Evolutionary conservation across 2,797 vertebrate genomes (phyloP), one percentile per base, ranked within the genome.

Genomic region (Epinephelus awoara): DNA sequence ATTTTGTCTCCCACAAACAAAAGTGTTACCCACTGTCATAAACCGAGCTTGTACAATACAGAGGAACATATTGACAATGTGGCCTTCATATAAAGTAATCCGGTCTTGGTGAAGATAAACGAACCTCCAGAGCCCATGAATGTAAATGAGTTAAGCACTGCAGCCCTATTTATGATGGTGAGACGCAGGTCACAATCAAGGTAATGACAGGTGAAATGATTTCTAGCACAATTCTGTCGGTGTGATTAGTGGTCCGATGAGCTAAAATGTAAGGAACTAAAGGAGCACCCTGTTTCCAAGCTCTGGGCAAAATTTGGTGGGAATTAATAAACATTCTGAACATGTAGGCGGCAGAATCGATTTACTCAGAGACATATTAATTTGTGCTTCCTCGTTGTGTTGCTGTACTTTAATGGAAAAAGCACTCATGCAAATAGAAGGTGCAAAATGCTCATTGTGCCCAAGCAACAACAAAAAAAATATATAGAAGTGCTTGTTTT

Each of bases 331-430:
- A 87, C 57, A 89, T 90, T 92, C 84, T 54, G 85, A 89, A 89
- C 80, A 87, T 86, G 88, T 62, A 82, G 86, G 85, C 83, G 54
- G 85, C 80, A 81, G 71, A 92, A 93, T 91, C 82, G 72, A 93
- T 94, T 92, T 85, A 83, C 72, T 67, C 72, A 68, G 72, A 85
- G 82, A 89, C 87, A 82, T 89, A 85, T 88, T 92, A 50, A 91
- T 93, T 90, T 91, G 82, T 70, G 76, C 65, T 89, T 87, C 80
- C 78, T 84, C 67, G 64, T 88, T 87, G 73, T 88, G 85, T 88
- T 86, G 75, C 79, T 89, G 72, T 85, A 82, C 75, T 73, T 90
- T 93, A 92, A 93, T 93, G 88, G 84, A 83, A 93, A 94, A 93
- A 73, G 85, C 90, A 90, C 67, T 92, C 88, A 72, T 89, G 87